Percentiles rank a stretch among this genome's conserved stretches.
Conservation (phyloP, 2,113 vertebrate genomes). For the Erythrocercus mccallii region DNA sequence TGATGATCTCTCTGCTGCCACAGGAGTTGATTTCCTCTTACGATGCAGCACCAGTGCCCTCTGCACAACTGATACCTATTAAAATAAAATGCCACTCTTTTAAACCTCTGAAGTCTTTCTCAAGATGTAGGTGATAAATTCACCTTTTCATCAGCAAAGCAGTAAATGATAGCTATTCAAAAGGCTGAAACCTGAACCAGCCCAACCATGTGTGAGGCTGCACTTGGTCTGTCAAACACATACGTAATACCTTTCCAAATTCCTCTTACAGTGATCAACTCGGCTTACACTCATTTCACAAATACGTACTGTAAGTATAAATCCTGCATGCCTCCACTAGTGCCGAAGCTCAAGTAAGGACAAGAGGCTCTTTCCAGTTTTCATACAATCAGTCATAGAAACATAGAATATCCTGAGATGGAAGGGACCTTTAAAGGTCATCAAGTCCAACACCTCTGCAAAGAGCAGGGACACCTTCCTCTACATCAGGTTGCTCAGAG, state of each 20-base stretch:
- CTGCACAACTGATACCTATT: fast-evolving
- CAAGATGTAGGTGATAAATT: not conserved
- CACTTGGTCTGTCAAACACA: not conserved
- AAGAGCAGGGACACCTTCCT: not conserved
- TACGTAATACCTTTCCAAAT: not conserved
- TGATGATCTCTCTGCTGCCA: not conserved
- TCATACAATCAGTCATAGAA: not conserved
- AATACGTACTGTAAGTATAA: not conserved
- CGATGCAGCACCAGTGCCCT: not conserved
- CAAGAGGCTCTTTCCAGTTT: not conserved
- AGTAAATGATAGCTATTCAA: not conserved
- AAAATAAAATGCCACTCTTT: not conserved
- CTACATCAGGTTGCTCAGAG: not conserved
- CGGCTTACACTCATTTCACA: not conserved
- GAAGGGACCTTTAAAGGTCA: not conserved
- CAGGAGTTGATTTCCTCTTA: not conserved
- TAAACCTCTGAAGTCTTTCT: not conserved
- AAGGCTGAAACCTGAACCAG: not conserved
- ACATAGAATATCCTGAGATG: not conserved
- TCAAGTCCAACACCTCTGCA: not conserved
- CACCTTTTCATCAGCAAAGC: not conserved
- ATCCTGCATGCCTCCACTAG: not conserved
- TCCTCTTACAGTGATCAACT: not conserved
- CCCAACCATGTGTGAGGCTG: not conserved
- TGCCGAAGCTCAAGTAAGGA: not conserved